phyloP scores from a whole-genome alignment of 2,113 vertebrate species.

The Fulmarus glacialis region DNA sequence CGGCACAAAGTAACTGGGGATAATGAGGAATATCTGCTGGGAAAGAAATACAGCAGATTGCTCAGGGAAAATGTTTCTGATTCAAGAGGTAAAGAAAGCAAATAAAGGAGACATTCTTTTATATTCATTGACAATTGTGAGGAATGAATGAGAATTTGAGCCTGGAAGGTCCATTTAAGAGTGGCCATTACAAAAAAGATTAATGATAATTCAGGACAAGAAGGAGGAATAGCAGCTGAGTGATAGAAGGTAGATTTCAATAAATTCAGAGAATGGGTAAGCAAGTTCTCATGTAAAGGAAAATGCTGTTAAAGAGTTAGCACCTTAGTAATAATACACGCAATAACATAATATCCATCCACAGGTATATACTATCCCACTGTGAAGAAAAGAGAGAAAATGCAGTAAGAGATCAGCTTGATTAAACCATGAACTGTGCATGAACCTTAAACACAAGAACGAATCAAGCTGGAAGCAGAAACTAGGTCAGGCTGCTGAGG shows the following conservation, averaged over 20 bases:
- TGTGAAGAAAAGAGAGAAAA: neutral
- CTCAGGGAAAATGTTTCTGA: neutral
- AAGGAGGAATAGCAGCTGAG: neutral
- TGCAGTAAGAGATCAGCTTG: neutral
- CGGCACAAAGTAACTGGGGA: neutral
- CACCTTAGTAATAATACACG: neutral
- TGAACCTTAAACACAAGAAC: neutral
- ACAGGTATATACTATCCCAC: neutral
- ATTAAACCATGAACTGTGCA: conserved; percentile 14
- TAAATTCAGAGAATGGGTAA: neutral
- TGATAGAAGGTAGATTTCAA: neutral
- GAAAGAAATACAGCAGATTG: neutral
- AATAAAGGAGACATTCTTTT: neutral
- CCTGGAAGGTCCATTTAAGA: neutral
- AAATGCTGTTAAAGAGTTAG: neutral
- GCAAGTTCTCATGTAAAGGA: neutral
- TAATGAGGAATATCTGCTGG: neutral
- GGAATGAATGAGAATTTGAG: neutral
- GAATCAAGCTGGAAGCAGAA: conserved; percentile 28
- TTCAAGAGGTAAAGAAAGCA: neutral
- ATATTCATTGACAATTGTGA: neutral
- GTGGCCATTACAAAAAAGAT: neutral
- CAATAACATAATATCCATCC: neutral
- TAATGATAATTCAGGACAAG: neutral
- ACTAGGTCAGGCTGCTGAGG: conserved; percentile 40